phyloP scores from a whole-genome alignment of 2,113 vertebrate genomes.

The Scophthalmus maximus region DNA sequence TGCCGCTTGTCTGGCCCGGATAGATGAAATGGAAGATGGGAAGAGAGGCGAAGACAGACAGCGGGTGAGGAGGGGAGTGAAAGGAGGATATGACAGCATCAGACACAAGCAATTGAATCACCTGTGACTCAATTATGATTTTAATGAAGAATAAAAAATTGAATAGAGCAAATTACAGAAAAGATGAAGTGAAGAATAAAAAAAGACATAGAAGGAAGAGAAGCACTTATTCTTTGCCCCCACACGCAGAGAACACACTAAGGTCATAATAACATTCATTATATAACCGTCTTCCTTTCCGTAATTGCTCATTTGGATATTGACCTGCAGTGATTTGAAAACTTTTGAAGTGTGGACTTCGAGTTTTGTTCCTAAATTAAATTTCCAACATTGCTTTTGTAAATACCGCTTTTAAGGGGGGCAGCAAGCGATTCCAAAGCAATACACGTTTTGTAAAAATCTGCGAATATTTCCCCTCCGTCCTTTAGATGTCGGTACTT shows the following conservation, averaged over 20 bases:
- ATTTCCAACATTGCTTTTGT: constrained; percentile 18
- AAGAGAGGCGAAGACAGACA: not conserved
- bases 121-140: constrained; percentile 31
- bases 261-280: not conserved
- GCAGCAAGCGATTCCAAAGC: too few species aligned
- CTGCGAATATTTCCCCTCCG: too few species aligned
- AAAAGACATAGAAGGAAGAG: not conserved
- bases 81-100: constrained; percentile 18
- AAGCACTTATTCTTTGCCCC: constrained; percentile 6
- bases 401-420: constrained; percentile 2
- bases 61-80: not conserved
- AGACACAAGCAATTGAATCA: constrained; percentile 13
- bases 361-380: constrained; percentile 2
- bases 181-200: constrained; percentile 4
- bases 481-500: too few species aligned
- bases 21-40: constrained; percentile 30
- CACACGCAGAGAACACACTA: not conserved
- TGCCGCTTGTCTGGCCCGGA: constrained; percentile 35
- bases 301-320: constrained; percentile 44
- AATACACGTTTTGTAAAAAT: too few species aligned
- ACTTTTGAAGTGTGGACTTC: constrained; percentile 8
- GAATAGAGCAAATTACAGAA: constrained; percentile 18
- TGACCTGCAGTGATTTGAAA: constrained; percentile 14
- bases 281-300: constrained; percentile 5
- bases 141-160: constrained; percentile 28